Evolutionary conservation across 2,888 invertebrate species (phyloP).

Genomic region (Ceriagrion tenellum): DNA sequence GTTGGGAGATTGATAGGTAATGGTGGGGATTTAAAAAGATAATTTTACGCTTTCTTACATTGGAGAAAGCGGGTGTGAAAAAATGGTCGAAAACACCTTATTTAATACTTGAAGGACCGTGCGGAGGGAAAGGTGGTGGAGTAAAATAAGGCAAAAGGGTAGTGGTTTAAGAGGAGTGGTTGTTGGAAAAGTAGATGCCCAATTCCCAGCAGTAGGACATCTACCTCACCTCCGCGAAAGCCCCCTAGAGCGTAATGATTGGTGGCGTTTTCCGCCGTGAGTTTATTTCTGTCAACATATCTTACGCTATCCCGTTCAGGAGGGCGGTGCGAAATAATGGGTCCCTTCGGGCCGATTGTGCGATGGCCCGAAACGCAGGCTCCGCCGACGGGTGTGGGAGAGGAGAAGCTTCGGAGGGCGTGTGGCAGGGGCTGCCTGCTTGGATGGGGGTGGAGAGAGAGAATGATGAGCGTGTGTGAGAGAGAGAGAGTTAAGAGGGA

Average conservation of each 20-base stretch:
- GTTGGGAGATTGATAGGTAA: no score
- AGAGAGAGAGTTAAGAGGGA: no score
- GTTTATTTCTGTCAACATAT: conserved; percentile 26
- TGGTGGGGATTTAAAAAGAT: no score
- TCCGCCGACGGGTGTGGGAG: neutral
- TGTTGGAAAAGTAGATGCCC: neutral
- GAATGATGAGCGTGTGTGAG: neutral
- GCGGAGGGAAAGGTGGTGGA: no score
- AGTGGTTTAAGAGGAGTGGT: no score
- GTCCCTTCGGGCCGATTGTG: neutral
- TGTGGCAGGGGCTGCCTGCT: neutral
- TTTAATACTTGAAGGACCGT: no score
- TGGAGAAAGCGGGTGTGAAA: no score
- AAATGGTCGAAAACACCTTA: no score
- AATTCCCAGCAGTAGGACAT: neutral
- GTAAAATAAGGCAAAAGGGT: no score
- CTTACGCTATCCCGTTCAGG: neutral
- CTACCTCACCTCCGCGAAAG: neutral
- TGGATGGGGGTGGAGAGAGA: neutral
- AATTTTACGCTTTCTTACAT: no score
- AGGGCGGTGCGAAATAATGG: conserved; percentile 11
- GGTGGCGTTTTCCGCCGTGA: neutral
- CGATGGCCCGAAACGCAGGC: conserved; percentile 11
- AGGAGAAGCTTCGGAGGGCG: neutral
- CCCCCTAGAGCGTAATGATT: neutral